Conservation (phyloP, 2,113 vertebrate species). For the Rhegmatorhina hoffmannsi region DNA sequence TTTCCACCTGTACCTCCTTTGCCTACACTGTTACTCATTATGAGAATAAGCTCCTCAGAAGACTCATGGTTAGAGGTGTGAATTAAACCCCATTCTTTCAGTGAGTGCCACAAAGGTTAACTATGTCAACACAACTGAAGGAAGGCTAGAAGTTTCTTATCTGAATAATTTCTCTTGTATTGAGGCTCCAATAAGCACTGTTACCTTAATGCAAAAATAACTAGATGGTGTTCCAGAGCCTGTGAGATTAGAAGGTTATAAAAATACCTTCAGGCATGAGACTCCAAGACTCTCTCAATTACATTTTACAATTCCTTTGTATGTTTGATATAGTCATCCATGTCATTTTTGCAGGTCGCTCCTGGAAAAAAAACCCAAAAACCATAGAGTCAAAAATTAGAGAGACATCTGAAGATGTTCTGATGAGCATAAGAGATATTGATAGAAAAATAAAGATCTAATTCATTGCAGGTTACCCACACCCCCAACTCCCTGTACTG, state of each 20-base stretch:
- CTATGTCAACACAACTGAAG: background rate
- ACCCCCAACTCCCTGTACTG: background rate
- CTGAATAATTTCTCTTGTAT: background rate
- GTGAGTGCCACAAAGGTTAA: background rate
- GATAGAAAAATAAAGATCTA: background rate
- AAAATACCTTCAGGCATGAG: background rate
- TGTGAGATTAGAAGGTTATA: background rate
- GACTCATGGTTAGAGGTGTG: background rate
- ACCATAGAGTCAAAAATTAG: background rate
- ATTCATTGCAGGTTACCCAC: background rate
- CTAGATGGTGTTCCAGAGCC: background rate
- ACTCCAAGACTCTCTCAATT: background rate
- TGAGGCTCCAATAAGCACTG: background rate
- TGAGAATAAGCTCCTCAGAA: background rate
- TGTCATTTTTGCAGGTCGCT: background rate
- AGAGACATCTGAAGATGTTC: background rate
- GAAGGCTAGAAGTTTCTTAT: background rate
- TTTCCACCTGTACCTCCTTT: background rate
- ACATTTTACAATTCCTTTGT: background rate
- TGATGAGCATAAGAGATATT: accelerated
- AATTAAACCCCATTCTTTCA: background rate
- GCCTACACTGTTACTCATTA: background rate
- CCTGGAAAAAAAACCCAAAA: background rate
- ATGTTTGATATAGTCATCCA: background rate
- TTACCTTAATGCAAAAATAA: background rate